A percentile compares a stretch with the other conserved stretches of the same genome.
Conservation (phyloP, 2,113 vertebrate species). For the Ahaetulla prasina region DNA sequence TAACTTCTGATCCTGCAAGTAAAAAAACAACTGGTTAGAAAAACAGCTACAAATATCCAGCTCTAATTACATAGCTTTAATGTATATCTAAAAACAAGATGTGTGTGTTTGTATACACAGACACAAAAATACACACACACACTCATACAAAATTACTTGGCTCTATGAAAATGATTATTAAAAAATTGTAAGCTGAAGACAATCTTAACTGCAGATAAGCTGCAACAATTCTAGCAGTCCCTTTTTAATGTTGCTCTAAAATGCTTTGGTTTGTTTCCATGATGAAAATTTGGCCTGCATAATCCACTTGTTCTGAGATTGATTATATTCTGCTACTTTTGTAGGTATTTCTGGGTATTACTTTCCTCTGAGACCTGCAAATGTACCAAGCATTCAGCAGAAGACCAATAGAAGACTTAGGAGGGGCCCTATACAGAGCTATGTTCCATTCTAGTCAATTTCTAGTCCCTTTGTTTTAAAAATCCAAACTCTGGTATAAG, state of each 20-base stretch:
- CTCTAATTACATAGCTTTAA: slow-evolving; percentile 14
- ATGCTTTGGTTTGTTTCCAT: background rate
- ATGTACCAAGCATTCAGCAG: background rate
- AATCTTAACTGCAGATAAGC: background rate
- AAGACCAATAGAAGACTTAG: background rate
- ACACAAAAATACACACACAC: background rate
- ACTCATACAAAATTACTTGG: background rate
- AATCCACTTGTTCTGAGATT: background rate
- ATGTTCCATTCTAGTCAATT: background rate
- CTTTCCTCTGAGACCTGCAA: background rate
- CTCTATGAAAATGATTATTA: background rate
- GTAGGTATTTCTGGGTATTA: background rate
- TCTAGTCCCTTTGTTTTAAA: background rate
- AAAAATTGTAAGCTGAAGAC: background rate
- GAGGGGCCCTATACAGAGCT: background rate
- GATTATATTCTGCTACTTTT: background rate
- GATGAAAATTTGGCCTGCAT: background rate
- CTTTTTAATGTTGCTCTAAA: background rate
- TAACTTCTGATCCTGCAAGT: slow-evolving; percentile 84
- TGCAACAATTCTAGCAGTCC: background rate
- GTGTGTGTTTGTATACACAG: too few relatives aligned
- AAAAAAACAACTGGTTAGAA: slow-evolving; percentile 12
- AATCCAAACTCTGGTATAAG: background rate
- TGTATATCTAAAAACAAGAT: slow-evolving; percentile 6
- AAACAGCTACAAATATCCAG: background rate